These are phyloP conservation scores for Drosophila insularis DNA, from an alignment of 1,140 invertebrate genomes.

Conservation along the genomic window DNA sequence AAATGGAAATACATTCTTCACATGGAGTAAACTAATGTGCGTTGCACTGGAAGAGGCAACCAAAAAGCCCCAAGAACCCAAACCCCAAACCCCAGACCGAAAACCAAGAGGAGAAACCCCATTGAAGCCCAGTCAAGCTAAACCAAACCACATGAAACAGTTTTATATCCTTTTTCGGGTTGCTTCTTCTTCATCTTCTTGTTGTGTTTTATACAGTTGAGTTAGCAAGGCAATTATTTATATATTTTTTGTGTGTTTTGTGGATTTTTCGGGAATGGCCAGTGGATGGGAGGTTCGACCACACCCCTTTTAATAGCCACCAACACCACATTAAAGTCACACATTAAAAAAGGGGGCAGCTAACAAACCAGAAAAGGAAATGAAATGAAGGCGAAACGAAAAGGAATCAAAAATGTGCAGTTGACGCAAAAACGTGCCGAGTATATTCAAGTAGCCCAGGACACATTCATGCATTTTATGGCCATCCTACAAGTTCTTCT, in stretches of 20 bases:
- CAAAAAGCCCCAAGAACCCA: background rate
- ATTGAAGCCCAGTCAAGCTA: background rate
- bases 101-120: background rate
- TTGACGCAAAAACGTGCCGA: slow-evolving; percentile 40
- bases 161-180: slow-evolving; percentile 18
- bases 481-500: slow-evolving; percentile 13
- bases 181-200: background rate
- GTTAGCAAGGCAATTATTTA: slow-evolving; percentile 80
- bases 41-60: slow-evolving; percentile 68
- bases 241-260: slow-evolving; percentile 47
- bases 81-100: background rate
- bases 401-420: slow-evolving; percentile 56
- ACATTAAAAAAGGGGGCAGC: slow-evolving; percentile 35
- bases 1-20: slow-evolving; percentile 27
- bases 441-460: slow-evolving; percentile 47
- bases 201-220: slow-evolving; percentile 57
- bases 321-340: slow-evolving; percentile 58
- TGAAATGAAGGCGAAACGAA: background rate
- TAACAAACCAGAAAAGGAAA: slow-evolving; percentile 1
- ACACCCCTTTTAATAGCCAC: slow-evolving; percentile 29
- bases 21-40: slow-evolving; percentile 69
- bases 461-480: slow-evolving; percentile 67
- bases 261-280: background rate
- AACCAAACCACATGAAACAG: slow-evolving; percentile 50
- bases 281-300: background rate